Conservation (phyloP, 2,888 invertebrate genomes). For the Polia nebulosa region DNA sequence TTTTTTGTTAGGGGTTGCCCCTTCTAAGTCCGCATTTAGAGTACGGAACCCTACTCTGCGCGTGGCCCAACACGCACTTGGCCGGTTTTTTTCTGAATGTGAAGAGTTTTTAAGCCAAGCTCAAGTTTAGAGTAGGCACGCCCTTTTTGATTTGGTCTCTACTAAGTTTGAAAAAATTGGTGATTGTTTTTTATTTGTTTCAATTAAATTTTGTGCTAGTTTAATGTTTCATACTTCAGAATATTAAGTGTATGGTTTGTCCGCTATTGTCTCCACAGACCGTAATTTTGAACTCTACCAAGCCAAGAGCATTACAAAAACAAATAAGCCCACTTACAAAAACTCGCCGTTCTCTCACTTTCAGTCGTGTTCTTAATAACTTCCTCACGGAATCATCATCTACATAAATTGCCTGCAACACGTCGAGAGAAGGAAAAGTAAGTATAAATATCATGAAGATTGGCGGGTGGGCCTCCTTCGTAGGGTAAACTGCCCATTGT, state of each 20-base stretch:
- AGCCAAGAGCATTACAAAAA: conserved; percentile 7
- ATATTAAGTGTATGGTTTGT: neutral
- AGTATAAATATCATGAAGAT: conserved; percentile 19
- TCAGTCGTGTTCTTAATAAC: conserved; percentile 14
- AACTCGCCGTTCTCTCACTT: neutral
- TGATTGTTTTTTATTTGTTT: too few species aligned
- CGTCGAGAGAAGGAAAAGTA: conserved; percentile 1
- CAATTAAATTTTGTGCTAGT: too few species aligned
- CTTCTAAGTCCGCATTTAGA: too few species aligned
- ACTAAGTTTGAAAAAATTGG: too few species aligned
- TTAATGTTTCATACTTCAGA: neutral
- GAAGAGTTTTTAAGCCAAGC: neutral
- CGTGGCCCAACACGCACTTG: too few species aligned
- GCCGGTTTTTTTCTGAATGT: neutral
- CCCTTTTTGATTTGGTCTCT: too few species aligned
- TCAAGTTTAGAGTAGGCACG: neutral
- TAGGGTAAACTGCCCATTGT: neutral
- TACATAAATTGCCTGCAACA: conserved; percentile 23
- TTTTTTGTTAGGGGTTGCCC: too few species aligned
- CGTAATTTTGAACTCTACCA: neutral
- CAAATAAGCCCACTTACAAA: conserved; percentile 19
- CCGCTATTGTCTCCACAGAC: neutral
- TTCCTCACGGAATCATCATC: conserved; percentile 24
- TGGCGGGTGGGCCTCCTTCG: neutral
- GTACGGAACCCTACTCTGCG: too few species aligned